Conservation (phyloP, 2,797 vertebrate genomes). For the Lutjanus argentimaculatus region DNA sequence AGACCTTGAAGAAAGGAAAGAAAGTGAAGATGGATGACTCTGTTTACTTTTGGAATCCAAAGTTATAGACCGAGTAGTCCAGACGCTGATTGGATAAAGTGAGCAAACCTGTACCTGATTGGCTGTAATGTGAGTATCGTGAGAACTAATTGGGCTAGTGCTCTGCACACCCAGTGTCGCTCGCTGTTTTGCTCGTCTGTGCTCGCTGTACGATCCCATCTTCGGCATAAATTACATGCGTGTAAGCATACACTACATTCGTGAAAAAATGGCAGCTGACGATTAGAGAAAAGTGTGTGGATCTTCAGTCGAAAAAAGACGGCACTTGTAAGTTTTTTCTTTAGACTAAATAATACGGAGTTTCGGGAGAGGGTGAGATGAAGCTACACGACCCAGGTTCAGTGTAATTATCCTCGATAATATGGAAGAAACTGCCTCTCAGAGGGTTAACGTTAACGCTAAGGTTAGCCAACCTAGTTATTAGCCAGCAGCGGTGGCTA, state of each 20-base stretch:
- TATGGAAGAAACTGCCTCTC: conserved; percentile 48
- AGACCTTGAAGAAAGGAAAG: conserved; percentile 17
- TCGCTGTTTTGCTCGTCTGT: not conserved
- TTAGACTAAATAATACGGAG: conserved; percentile 3
- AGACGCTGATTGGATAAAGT: conserved; percentile 57
- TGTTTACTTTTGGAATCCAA: not conserved
- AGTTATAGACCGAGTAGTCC: not conserved
- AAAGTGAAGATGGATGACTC: conserved; percentile 48
- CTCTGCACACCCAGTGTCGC: not conserved
- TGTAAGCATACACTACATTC: conserved; percentile 79
- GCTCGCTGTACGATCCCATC: conserved; percentile 30
- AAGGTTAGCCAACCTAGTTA: conserved; percentile 77
- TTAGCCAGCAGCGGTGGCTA: conserved; percentile 74
- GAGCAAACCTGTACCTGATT: conserved; percentile 34
- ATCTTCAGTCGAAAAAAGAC: conserved; percentile 73
- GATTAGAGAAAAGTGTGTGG: conserved; percentile 80
- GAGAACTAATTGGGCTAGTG: conserved; percentile 38
- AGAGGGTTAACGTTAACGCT: conserved; percentile 70
- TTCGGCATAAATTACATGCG: conserved; percentile 78
- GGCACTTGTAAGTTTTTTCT: conserved; percentile 73
- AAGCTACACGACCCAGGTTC: conserved; percentile 13
- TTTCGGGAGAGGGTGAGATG: conserved; percentile 6
- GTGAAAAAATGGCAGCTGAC: conserved; percentile 85
- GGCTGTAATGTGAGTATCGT: conserved; percentile 12
- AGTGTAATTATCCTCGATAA: conserved; percentile 29